Percentiles rank a stretch among this genome's conserved stretches.
phyloP scores from a whole-genome alignment of 2,113 vertebrate species.

The Apodemus speciosus region DNA sequence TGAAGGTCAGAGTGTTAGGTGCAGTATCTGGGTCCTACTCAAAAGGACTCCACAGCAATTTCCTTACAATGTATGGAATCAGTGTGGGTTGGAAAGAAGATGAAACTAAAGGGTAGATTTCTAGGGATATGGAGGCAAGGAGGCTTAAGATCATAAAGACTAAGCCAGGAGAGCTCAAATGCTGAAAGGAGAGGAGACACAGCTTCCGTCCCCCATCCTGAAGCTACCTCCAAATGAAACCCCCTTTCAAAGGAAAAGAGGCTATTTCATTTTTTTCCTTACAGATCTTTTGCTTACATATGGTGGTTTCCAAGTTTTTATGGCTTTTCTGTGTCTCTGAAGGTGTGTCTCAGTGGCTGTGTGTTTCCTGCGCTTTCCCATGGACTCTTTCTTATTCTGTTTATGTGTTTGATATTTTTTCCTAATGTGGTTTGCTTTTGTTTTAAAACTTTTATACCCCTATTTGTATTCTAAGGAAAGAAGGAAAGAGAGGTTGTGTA shows the following conservation, averaged over 20 bases:
- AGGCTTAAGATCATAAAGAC: not conserved
- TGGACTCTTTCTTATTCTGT: not conserved
- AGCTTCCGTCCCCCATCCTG: not conserved
- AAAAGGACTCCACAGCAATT: no score
- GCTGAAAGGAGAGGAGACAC: not conserved
- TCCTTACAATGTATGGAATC: not conserved
- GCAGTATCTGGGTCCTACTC: not conserved
- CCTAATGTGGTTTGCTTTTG: not conserved
- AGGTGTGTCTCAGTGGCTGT: not conserved
- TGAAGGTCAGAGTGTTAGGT: not conserved
- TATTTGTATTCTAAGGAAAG: not conserved
- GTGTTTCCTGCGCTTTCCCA: not conserved
- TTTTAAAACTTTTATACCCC: not conserved
- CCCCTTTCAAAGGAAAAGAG: not conserved
- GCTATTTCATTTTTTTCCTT: not conserved
- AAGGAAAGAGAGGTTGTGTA: no score
- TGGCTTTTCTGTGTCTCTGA: not conserved
- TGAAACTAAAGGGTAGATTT: not conserved
- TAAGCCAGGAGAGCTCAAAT: not conserved
- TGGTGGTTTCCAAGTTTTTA: not conserved
- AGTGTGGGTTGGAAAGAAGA: no score
- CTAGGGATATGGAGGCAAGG: not conserved
- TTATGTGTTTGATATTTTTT: not conserved
- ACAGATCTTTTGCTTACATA: not conserved
- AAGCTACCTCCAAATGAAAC: not conserved